These are phyloP conservation scores for Tiliqua scincoides DNA, from an alignment of 2,113 vertebrate genomes.

Conservation along the genomic window DNA sequence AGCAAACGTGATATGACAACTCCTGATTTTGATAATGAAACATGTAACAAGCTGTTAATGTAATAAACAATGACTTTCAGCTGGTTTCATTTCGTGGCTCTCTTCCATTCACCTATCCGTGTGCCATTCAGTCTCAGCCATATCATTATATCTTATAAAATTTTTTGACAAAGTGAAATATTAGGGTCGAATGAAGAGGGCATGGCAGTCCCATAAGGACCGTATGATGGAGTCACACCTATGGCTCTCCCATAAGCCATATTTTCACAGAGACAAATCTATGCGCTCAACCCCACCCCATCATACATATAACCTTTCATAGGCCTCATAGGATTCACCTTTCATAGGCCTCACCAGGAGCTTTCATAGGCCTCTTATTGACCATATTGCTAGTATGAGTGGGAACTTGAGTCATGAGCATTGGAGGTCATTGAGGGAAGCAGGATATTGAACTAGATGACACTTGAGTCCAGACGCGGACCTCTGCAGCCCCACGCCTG, in stretches of 20 bases:
- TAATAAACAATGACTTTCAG: neutral
- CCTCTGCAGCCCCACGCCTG: too few relatives aligned
- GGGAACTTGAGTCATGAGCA: neutral
- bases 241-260: neutral
- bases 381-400: neutral
- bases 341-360: neutral
- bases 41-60: neutral
- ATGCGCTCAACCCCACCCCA: neutral
- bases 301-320: neutral
- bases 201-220: neutral
- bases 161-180: neutral
- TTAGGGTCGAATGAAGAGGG: neutral
- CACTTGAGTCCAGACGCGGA: too few relatives aligned
- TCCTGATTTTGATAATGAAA: neutral
- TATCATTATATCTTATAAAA: neutral
- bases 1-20: neutral
- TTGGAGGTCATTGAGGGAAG: neutral
- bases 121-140: neutral
- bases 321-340: too few relatives aligned
- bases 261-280: neutral
- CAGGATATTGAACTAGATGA: neutral
- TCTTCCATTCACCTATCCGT: neutral
- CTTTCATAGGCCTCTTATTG: neutral
- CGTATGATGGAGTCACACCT: neutral
- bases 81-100: neutral